Percentiles rank a stretch among this genome's conserved stretches.
phyloP scores from a whole-genome alignment of 1,140 invertebrate species.

The Thaumetopoea pityocampa region DNA sequence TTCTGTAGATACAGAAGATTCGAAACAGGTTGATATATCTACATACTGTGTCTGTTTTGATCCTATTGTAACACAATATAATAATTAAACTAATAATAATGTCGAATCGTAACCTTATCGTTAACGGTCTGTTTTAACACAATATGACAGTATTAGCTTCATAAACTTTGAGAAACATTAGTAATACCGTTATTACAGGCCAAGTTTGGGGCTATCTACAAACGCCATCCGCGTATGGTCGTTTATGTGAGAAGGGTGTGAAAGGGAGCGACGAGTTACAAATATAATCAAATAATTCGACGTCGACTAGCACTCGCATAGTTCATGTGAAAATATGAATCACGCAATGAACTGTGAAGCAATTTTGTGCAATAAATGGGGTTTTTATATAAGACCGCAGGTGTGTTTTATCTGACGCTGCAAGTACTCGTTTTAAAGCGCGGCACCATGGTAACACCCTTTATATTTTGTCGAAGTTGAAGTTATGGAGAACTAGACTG shows the following conservation, averaged over 20 bases:
- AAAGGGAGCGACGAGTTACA: slow-evolving; percentile 10
- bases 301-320: slow-evolving; percentile 14
- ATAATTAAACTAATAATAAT: too few species aligned
- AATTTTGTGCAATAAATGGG: slow-evolving; percentile 33
- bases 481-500: neutral
- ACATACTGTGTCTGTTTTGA: too few species aligned
- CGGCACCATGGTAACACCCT: slow-evolving; percentile 33
- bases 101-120: too few species aligned
- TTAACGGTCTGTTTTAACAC: too few species aligned
- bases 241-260: slow-evolving; percentile 10
- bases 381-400: slow-evolving; percentile 48
- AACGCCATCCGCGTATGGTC: slow-evolving; percentile 6
- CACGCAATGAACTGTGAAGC: slow-evolving; percentile 32
- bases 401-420: slow-evolving; percentile 46
- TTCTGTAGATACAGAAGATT: too few species aligned
- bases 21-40: too few species aligned
- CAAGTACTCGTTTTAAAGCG: slow-evolving; percentile 38
- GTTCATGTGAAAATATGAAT: slow-evolving; percentile 30
- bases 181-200: slow-evolving; percentile 4
- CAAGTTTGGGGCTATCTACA: slow-evolving; percentile 7
- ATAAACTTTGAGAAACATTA: slow-evolving; percentile 1
- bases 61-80: too few species aligned
- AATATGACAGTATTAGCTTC: too few species aligned
- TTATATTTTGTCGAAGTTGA: slow-evolving; percentile 24
- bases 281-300: slow-evolving; percentile 16